These are phyloP conservation scores for Drosophila oshimai DNA, from an alignment of 1,140 invertebrate genomes.

Conservation along the genomic window DNA sequence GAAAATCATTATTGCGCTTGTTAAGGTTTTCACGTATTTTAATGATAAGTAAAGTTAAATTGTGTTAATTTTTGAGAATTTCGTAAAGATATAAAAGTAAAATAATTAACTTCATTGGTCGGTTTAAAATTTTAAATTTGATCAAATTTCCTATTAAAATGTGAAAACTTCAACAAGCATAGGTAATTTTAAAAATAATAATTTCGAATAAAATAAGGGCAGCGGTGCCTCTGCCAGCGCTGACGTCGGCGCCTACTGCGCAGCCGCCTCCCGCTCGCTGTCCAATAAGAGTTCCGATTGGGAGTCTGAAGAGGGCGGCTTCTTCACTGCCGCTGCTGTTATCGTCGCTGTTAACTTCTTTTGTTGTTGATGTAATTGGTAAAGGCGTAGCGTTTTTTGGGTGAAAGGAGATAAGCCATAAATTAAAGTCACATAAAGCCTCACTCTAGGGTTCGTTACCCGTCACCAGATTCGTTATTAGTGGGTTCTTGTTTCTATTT, in stretches of 20 bases:
- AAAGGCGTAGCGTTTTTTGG: neutral
- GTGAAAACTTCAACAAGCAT: neutral
- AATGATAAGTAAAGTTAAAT: neutral
- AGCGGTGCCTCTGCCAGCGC: too few relatives aligned
- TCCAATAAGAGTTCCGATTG: conserved; percentile 53
- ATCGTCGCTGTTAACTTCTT: conserved; percentile 5
- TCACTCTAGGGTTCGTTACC: conserved; percentile 24
- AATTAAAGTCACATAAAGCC: conserved; percentile 20
- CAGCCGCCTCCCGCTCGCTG: conserved; percentile 54
- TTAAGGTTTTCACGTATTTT: neutral
- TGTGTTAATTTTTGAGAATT: neutral
- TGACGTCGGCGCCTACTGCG: conserved; percentile 13
- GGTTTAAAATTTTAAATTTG: neutral
- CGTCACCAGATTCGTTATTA: conserved; percentile 54
- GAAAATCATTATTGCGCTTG: neutral
- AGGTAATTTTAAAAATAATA: neutral
- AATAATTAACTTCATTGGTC: too few relatives aligned
- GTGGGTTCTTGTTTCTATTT: conserved; percentile 53
- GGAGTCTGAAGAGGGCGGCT: conserved; percentile 5
- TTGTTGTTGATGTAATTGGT: conserved; percentile 3
- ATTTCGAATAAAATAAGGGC: neutral
- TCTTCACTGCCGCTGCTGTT: neutral
- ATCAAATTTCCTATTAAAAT: neutral
- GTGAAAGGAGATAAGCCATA: neutral
- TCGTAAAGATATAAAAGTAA: too few relatives aligned